phyloP scores from a whole-genome alignment of 1,140 invertebrate genomes.

The Armadillidium nasatum region DNA sequence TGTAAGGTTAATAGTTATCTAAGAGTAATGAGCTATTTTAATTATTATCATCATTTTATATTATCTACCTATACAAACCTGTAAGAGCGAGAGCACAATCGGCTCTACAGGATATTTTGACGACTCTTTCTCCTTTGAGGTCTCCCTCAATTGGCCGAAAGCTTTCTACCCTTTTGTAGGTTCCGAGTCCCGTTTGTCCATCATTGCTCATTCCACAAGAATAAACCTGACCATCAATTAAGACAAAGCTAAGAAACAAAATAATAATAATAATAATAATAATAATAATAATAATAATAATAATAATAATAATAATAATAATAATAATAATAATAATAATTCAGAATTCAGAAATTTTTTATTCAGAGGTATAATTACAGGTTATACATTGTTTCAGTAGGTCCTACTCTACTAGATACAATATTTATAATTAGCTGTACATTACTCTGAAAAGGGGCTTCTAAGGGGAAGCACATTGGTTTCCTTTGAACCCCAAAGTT shows the following conservation, averaged over 20 bases:
- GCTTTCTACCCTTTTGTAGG: slow-evolving; percentile 57
- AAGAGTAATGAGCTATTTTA: too few species aligned
- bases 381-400: too few species aligned
- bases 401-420: too few species aligned
- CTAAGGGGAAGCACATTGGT: neutral
- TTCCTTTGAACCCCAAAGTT: neutral
- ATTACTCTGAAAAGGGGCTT: too few species aligned
- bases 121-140: slow-evolving; percentile 72
- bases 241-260: slow-evolving; percentile 62
- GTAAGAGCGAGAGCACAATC: slow-evolving; percentile 87
- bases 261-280: slow-evolving; percentile 28
- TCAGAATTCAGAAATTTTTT: too few species aligned
- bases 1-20: too few species aligned
- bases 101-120: slow-evolving; percentile 69
- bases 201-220: slow-evolving; percentile 91
- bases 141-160: slow-evolving; percentile 62
- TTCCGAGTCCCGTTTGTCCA: slow-evolving; percentile 84
- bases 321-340: slow-evolving; percentile 8
- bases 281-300: neutral
- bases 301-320: slow-evolving; percentile 9
- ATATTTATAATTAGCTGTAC: too few species aligned
- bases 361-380: too few species aligned
- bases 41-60: too few species aligned
- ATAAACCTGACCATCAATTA: slow-evolving; percentile 76
- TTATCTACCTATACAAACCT: slow-evolving; percentile 53